Conservation (phyloP, 2,888 invertebrate genomes). For the Erebia ligea region DNA sequence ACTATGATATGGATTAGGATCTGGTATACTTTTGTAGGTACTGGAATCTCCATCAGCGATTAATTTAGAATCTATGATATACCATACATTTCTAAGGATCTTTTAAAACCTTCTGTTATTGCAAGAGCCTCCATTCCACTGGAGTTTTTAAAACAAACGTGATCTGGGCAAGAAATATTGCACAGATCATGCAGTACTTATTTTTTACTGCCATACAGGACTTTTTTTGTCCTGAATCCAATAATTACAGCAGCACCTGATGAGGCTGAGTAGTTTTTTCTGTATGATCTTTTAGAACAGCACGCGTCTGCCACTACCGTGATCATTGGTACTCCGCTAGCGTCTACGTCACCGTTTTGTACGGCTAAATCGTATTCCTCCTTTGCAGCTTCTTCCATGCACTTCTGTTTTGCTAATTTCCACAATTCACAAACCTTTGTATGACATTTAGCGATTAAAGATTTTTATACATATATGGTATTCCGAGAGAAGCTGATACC, state of each 20-base stretch:
- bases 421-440: slow-evolving; percentile 23
- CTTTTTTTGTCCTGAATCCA: neutral
- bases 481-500: neutral
- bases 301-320: slow-evolving; percentile 34
- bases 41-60: neutral
- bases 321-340: slow-evolving; percentile 34
- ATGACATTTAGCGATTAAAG: no score
- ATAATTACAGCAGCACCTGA: neutral
- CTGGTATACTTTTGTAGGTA: neutral
- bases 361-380: slow-evolving; percentile 38
- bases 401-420: slow-evolving; percentile 30
- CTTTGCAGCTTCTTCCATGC: slow-evolving; percentile 36
- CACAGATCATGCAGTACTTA: neutral
- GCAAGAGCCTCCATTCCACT: neutral
- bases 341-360: slow-evolving; percentile 32
- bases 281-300: neutral
- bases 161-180: neutral
- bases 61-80: neutral
- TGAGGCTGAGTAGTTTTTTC: neutral
- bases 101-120: neutral
- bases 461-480: no score
- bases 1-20: neutral
- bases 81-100: neutral
- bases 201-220: neutral
- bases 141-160: neutral